These are phyloP conservation scores for Stomatorhinus ivindoensis DNA, from an alignment of 2,113 vertebrate genomes.

Conservation along the genomic window DNA sequence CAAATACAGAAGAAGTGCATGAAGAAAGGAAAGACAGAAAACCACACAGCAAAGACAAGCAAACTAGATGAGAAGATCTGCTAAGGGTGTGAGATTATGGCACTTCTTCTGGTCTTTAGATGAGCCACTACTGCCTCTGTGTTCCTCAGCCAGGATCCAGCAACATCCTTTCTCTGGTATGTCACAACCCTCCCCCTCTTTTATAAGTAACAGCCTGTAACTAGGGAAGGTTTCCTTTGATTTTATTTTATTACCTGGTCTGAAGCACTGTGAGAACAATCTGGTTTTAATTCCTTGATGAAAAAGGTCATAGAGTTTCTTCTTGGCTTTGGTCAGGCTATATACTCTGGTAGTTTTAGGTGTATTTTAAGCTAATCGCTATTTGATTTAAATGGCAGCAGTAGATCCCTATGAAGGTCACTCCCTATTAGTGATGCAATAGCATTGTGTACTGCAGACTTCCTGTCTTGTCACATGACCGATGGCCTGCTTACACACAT, in stretches of 20 bases:
- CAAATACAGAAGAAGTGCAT: background rate
- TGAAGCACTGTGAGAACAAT: background rate
- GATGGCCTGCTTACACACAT: background rate
- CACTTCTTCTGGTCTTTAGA: background rate
- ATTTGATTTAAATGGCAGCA: conserved; percentile 6
- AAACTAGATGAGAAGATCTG: background rate
- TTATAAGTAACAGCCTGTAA: background rate
- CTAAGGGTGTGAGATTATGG: background rate
- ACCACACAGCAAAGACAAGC: background rate
- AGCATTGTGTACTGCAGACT: conserved; percentile 9
- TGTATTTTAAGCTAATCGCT: background rate
- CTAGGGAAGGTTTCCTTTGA: background rate
- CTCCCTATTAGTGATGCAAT: background rate
- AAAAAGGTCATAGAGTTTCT: background rate
- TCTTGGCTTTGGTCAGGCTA: background rate
- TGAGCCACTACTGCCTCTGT: background rate
- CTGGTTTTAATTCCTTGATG: background rate
- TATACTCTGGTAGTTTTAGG: background rate
- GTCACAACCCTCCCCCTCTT: background rate
- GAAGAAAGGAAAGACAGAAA: background rate
- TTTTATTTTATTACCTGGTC: background rate
- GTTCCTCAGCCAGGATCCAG: background rate
- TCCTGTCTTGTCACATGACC: background rate
- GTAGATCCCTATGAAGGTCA: conserved; percentile 7
- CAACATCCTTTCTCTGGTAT: background rate